Evolutionary conservation across 2,797 vertebrate genomes (phyloP), one percentile per base, ranked within the genome.

Genomic region (Loris lydekkerianus): DNA sequence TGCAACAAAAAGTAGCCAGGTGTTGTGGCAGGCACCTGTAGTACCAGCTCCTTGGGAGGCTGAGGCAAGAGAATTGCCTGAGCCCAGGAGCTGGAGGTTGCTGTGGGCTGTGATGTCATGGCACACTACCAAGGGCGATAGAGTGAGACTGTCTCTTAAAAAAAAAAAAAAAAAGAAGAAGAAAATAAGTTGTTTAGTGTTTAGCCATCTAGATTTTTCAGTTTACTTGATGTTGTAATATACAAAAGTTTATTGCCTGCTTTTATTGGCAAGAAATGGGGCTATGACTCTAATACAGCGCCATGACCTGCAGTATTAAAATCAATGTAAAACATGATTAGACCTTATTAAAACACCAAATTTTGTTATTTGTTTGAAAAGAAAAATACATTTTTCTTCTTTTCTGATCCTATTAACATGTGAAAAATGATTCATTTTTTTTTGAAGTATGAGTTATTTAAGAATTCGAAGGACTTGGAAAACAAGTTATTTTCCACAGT

Each of bases 401-500:
- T 46, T 18, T 81, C 15, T 89, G 23, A 58, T 89, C 13, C 15
- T 37, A 63, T 83, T 93, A 81, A 89, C 93, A 92, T 90, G 63
- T 94, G 31, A 96, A 96, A 93, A 89, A 27, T 21, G 11, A 86
- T 84, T 95, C 7, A 25, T 9, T 77, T 91, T 9, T 77, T 91
- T 92, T 93, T 34, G 40, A 96, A 80, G 83, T 27, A n/a, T 7
- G 40, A 37, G 0, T 31, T 93, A 60, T 94, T 96, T 96, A 97
- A 97, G 76, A 86, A 91, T 77, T 82, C 92, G 86, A 90, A 96
- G 96, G 96, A 43, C 40, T 43, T 89, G 34, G 9, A 13, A 93
- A 97, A 95, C 10, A 84, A 93, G 25, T 6, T 86, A n/a, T 90
- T 92, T 94, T 73, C 67, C 21, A 65, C 13, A 93, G 10, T 96